phyloP scores from a whole-genome alignment of 2,888 invertebrate genomes.

The Poecilus cupreus region DNA sequence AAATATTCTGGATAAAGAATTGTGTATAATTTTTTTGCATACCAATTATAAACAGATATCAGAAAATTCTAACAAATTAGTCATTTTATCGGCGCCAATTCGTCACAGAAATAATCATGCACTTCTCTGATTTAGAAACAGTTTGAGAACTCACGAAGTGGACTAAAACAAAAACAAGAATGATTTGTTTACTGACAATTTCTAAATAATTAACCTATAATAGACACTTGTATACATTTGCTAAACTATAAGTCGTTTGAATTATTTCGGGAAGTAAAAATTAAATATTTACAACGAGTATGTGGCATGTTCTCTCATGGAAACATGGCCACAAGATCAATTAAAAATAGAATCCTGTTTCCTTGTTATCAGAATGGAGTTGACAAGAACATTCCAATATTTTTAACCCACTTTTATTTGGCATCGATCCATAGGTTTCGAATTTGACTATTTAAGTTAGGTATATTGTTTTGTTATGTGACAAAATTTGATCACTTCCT shows the following conservation, averaged over 20 bases:
- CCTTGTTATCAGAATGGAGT: neutral
- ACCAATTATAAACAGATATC: no score
- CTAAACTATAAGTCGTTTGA: neutral
- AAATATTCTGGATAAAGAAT: no score
- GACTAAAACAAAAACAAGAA: neutral
- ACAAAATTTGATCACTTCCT: neutral
- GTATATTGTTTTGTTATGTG: neutral
- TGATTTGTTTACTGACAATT: constrained; percentile 6
- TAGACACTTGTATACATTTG: neutral
- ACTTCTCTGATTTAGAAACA: neutral
- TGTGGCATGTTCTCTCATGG: no score
- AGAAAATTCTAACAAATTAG: no score
- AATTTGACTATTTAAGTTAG: neutral
- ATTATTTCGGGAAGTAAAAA: constrained; percentile 41
- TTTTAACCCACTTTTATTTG: neutral
- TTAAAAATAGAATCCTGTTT: constrained; percentile 15
- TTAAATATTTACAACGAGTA: constrained; percentile 32
- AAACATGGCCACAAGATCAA: neutral
- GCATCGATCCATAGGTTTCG: neutral
- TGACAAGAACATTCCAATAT: neutral
- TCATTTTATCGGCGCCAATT: no score
- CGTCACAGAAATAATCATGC: no score
- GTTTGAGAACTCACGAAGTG: neutral
- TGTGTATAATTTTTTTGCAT: no score
- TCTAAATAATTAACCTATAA: constrained; percentile 27